Evolutionary conservation across 2,888 invertebrate species (phyloP), one percentile per base, ranked within the genome.

Genomic region (Drosophila quinaria): DNA sequence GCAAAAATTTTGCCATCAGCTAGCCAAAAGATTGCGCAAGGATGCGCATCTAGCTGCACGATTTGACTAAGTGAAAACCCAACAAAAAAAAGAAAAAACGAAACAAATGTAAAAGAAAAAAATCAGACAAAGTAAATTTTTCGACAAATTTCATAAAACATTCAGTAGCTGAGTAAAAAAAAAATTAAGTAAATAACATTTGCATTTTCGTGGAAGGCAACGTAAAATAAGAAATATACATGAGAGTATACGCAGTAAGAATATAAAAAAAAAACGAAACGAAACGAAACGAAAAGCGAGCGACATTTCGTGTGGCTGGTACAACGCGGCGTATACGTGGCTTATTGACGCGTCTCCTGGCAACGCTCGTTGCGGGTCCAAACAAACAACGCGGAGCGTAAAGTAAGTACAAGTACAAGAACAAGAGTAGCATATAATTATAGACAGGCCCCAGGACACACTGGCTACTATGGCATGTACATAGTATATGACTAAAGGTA

Each of bases 271-370:
- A 42, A 17, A 37, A 41, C n/a, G n/a, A n/a, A n/a, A n/a, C n/a
- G n/a, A n/a, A n/a, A n/a, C n/a, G n/a, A 37, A 22, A 5, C 11
- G 50, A 64, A 37, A 64, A 37, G 46, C 50, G 63, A 47, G 29
- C 49, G 63, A 76, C 74, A 76, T 68, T 71, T 70, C 47, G 59
- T 64, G 58, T 56, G 49, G 47, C 54, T 72, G 72, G 73, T 67
- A 47, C 62, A 60, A 63, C 76, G 58, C 63, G 69, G 83, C 83
- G 70, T 74, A 81, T 74, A 80, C 66, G 67, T 86, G 73, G 73
- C 75, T 78, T 86, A 85, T 82, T 87, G 83, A 82, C 77, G 82
- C 80, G 83, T 84, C 70, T 86, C 86, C 74, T 74, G 81, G 83
- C 88, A 84, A 84, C 83, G 80, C 64, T 59, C 54, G 61, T 74